Conservation (phyloP, 37 sponge, comb jelly and placozoan species). For the Tethya wilhelma region DNA sequence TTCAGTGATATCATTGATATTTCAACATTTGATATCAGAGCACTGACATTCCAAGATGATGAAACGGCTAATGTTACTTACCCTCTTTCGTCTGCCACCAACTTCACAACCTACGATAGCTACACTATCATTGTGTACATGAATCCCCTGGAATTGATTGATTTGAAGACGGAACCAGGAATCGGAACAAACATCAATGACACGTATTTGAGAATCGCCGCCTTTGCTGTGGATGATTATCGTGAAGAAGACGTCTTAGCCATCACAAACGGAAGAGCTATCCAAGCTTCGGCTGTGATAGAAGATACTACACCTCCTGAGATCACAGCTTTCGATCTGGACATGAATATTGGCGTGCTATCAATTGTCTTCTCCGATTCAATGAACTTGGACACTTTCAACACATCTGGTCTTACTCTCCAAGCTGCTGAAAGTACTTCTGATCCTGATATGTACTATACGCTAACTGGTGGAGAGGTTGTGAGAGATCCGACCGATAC, state of each 20-base stretch:
- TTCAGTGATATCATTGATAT: constrained; percentile 82
- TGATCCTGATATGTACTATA: constrained; percentile 36
- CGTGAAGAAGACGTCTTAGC: constrained; percentile 74
- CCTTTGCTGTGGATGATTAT: constrained; percentile 82
- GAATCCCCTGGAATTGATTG: constrained; percentile 60
- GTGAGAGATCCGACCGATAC: constrained; percentile 32
- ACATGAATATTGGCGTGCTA: constrained; percentile 65
- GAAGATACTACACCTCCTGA: constrained; percentile 75
- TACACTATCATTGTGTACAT: constrained; percentile 61
- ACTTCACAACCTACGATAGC: constrained; percentile 51
- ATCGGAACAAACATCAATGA: constrained; percentile 77
- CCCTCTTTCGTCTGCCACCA: constrained; percentile 34
- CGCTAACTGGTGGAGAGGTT: constrained; percentile 64
- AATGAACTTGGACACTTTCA: constrained; percentile 69
- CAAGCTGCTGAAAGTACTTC: constrained; percentile 40
- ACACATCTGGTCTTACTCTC: constrained; percentile 71
- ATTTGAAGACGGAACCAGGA: constrained; percentile 69
- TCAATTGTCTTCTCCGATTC: constrained; percentile 83
- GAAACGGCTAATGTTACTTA: constrained; percentile 25
- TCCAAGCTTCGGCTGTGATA: constrained; percentile 66
- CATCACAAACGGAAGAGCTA: constrained; percentile 75
- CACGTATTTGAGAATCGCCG: constrained; percentile 82
- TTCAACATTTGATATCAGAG: constrained; percentile 67
- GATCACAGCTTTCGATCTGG: constrained; percentile 65
- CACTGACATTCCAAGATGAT: constrained; percentile 81